Base-by-base conservation (phyloP, 2,797 vertebrate genomes). In the Enteromius fasciolatus region DNA sequence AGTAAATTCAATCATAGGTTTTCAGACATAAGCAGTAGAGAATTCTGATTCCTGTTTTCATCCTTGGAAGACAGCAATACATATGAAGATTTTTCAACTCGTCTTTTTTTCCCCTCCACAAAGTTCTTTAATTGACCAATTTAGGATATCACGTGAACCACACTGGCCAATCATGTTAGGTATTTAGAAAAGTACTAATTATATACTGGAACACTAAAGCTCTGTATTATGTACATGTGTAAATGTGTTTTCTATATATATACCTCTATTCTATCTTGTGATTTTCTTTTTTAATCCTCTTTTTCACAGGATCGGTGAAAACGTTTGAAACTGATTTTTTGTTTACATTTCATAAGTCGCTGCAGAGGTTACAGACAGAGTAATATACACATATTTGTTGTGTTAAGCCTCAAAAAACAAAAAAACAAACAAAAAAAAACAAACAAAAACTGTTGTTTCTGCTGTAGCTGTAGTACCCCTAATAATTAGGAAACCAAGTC, bases 231-330 rank as follows among this genome's bases (percentile, higher is more conserved):
- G 73, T 81, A 85, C 79, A 74, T 72, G 67, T 78, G 78, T 85
- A 85, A 82, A 83, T 81, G 77, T 57, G 73, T 81, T 83, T 82
- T 85, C 75, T 85, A 81, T 50, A 72, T 81, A 83, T 33, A 78
- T 31, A 57, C 25, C 68, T 59, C 61, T 73, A 68, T 63, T 48
- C 78, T 72, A 72, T 72, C 54, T 36, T 46, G 67, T 68, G 52
- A 6, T 12, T 12, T 68, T 64, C 4, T 18, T 70, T 69, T 80
- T 3, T 7, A 48, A 20, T 52, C 63, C 1, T 80, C 17, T 77
- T 69, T 36, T 25, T 63, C 33, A 20, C 17, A 69, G 67, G 66
- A 80, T 57, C 18, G 23, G 44, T 70, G 52, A 66, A 73, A 33
- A 63, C 17, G 23, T 44, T 84, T 72, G 46, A 48, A 54, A 10